phyloP scores from a whole-genome alignment of 2,797 vertebrate genomes.

The Esox lucius region DNA sequence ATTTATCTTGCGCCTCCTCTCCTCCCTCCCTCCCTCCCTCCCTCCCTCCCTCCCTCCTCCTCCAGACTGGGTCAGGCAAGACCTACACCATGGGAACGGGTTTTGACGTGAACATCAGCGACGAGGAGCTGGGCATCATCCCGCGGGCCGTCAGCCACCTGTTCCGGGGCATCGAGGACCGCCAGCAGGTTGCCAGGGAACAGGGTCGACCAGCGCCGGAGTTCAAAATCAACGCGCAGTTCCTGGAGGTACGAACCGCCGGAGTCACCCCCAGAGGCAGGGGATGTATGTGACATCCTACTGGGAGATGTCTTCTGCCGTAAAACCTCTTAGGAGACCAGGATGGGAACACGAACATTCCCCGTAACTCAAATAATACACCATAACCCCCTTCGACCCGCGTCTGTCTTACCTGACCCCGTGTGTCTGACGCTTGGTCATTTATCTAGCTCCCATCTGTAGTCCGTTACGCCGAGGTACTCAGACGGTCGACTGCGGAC shows the following conservation, averaged over 20 bases:
- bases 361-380: background rate
- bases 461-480: background rate
- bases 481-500: conserved; percentile 48
- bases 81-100: conserved; percentile 96
- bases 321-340: background rate
- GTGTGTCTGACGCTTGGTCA: background rate
- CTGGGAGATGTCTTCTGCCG: background rate
- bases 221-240: conserved; percentile 95
- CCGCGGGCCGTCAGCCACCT: conserved; percentile 89
- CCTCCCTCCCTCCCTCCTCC: background rate
- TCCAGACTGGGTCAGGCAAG: conserved; percentile 92
- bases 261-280: background rate
- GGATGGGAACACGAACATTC: background rate
- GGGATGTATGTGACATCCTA: background rate
- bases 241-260: conserved; percentile 83
- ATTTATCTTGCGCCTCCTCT: background rate
- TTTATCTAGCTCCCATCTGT: background rate
- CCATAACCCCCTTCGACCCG: background rate
- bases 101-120: conserved; percentile 87
- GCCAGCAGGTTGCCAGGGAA: conserved; percentile 79
- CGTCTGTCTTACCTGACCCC: background rate
- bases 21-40: background rate
- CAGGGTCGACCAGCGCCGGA: conserved; percentile 86
- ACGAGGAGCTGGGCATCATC: conserved; percentile 88
- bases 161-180: conserved; percentile 86